These are phyloP conservation scores for Avahi laniger DNA, from an alignment of 2,797 vertebrate species.

Conservation along the genomic window DNA sequence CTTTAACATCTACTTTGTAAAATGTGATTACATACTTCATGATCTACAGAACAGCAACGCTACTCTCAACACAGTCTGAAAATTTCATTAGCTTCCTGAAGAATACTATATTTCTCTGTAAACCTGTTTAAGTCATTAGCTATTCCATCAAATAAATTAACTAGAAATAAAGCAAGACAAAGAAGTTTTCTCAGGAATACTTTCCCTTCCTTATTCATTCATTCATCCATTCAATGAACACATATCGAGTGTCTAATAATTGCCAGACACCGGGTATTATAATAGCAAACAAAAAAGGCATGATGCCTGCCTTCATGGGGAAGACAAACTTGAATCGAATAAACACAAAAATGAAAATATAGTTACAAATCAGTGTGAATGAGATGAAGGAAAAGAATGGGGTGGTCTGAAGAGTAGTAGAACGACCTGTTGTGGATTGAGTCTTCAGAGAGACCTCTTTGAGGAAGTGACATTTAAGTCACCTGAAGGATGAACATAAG, in stretches of 20 bases:
- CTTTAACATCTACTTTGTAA: constrained; percentile 10
- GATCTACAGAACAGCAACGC: neutral
- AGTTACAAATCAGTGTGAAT: neutral
- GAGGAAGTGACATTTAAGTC: neutral
- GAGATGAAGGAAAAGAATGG: neutral
- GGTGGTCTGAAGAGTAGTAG: neutral
- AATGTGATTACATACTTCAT: neutral
- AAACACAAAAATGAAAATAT: neutral
- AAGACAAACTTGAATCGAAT: neutral
- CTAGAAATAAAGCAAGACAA: neutral
- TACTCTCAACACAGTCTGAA: neutral
- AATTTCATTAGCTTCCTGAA: neutral
- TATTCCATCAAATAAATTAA: neutral
- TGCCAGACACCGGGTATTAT: neutral
- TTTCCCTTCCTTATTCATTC: neutral
- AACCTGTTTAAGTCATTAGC: neutral
- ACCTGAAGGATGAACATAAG: neutral
- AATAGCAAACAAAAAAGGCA: neutral
- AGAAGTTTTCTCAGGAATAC: neutral
- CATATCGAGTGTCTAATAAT: neutral
- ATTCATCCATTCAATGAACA: neutral
- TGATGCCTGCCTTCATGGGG: neutral
- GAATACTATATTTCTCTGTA: neutral
- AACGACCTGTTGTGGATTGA: neutral
- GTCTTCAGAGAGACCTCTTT: neutral